Evolutionary conservation across 2,888 invertebrate genomes (phyloP).

Genomic region (Aphelenchoides bicaudatus): DNA sequence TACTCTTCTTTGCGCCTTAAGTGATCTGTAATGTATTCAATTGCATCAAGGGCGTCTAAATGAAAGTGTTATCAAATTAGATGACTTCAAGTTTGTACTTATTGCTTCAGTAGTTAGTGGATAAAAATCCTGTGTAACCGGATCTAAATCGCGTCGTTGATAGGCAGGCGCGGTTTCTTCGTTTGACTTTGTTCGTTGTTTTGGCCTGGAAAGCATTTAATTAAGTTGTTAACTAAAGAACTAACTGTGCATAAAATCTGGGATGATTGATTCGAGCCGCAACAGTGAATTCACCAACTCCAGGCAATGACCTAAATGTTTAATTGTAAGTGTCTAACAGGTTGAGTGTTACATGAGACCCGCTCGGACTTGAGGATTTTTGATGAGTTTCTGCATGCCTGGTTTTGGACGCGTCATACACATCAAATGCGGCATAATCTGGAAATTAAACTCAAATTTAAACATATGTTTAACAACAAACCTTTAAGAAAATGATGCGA

Average conservation of each 20-base stretch:
- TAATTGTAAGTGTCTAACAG: no score
- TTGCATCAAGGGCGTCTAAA: constrained; percentile 87
- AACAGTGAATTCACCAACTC: constrained; percentile 50
- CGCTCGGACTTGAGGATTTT: constrained; percentile 24
- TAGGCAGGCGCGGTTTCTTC: constrained; percentile 24
- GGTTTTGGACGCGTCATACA: constrained; percentile 83
- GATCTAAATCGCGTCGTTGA: constrained; percentile 64
- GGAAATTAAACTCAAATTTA: constrained; percentile 2
- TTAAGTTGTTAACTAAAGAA: constrained; percentile 20
- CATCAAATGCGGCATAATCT: constrained; percentile 80
- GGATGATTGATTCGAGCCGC: constrained; percentile 47
- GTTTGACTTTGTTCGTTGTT: constrained; percentile 13
- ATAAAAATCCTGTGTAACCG: constrained; percentile 72
- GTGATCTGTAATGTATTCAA: constrained; percentile 96
- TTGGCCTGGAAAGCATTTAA: no score
- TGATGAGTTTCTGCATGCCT: constrained; percentile 25
- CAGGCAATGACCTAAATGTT: no score
- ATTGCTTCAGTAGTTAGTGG: constrained; percentile 82
- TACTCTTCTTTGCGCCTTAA: constrained; percentile 94
- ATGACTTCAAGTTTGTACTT: no score
- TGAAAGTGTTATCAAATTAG: no score
- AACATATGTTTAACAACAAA: constrained; percentile 81
- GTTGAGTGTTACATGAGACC: constrained; percentile 38
- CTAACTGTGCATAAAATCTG: constrained; percentile 32
- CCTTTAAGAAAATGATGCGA: constrained; percentile 78